Conservation (phyloP, 2,113 vertebrate genomes). For the Ptilonorhynchus violaceus region DNA sequence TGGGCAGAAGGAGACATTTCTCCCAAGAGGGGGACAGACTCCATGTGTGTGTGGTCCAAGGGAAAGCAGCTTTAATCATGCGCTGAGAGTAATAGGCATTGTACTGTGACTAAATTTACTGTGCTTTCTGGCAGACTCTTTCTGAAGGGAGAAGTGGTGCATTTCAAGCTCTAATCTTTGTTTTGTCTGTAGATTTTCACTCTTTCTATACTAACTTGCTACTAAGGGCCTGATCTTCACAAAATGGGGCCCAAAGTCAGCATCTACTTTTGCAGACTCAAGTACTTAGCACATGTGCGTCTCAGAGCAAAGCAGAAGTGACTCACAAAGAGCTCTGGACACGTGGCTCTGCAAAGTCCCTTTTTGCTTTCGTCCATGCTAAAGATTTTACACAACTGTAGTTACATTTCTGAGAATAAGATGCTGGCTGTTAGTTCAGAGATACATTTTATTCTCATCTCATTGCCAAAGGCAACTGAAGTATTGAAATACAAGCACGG, state of each 20-base stretch:
- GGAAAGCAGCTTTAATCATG: conserved; percentile 55
- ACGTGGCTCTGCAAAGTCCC: not conserved
- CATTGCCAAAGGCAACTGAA: conserved; percentile 8
- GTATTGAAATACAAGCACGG: not conserved
- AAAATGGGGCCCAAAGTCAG: conserved; percentile 9
- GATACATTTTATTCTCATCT: not conserved
- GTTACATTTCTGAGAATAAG: conserved; percentile 1
- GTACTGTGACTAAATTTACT: conserved; percentile 58
- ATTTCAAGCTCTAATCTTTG: conserved; percentile 51
- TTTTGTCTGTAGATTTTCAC: conserved; percentile 61
- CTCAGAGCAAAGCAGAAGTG: not conserved
- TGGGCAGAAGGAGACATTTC: conserved; percentile 51
- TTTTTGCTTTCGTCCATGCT: not conserved
- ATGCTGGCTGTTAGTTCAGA: not conserved
- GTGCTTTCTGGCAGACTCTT: conserved; percentile 24
- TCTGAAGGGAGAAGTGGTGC: conserved; percentile 15
- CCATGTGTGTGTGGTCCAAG: conserved; percentile 59
- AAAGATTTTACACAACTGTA: not conserved
- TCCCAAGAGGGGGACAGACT: conserved; percentile 30
- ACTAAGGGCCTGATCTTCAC: not conserved
- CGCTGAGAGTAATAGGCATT: conserved; percentile 43
- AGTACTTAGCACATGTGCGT: not conserved
- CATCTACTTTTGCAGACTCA: not conserved
- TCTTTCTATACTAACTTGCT: not conserved
- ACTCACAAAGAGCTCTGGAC: not conserved